Evolutionary conservation across 2,888 invertebrate species (phyloP).

Genomic region (Caenorhabditis macrosperma): DNA sequence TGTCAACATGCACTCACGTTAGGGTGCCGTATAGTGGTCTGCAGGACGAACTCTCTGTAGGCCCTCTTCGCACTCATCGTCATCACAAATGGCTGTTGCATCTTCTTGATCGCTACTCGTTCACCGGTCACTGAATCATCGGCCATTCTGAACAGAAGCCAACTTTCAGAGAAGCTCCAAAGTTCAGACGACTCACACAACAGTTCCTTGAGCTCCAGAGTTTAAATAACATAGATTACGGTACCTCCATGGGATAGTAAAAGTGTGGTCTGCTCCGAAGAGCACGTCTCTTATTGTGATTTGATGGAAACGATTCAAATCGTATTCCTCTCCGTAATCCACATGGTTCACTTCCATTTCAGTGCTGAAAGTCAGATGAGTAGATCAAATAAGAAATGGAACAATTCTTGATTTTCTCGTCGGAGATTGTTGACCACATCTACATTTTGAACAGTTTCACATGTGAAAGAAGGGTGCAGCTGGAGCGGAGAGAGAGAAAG

Average conservation of each 20-base stretch:
- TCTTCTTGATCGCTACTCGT: conserved; percentile 98
- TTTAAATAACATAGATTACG: conserved; percentile 64
- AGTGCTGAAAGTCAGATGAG: conserved; percentile 13
- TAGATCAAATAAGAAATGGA: neutral
- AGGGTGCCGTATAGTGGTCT: conserved; percentile 99
- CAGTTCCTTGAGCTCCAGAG: conserved; percentile 73
- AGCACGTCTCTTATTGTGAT: conserved; percentile 44
- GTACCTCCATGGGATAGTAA: conserved; percentile 65
- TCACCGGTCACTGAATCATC: conserved; percentile 92
- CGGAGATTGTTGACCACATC: no score
- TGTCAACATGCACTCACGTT: conserved; percentile 87
- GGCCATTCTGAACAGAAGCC: conserved; percentile 87
- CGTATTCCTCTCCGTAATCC: no score
- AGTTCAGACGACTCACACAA: conserved; percentile 60
- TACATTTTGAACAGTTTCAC: no score
- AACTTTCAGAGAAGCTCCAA: neutral
- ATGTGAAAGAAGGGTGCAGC: no score
- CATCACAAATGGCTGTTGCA: conserved; percentile 99
- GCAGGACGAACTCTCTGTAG: conserved; percentile 98
- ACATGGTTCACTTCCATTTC: conserved; percentile 33
- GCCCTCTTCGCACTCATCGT: conserved; percentile 99
- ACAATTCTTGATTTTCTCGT: no score
- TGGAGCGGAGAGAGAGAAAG: no score
- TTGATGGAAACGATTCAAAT: conserved; percentile 11
- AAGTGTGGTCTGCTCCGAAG: conserved; percentile 42